Percentiles rank a stretch among this genome's conserved stretches.
Evolutionary conservation across 2,797 vertebrate species (phyloP).

Genomic region (Florisuga fusca): DNA sequence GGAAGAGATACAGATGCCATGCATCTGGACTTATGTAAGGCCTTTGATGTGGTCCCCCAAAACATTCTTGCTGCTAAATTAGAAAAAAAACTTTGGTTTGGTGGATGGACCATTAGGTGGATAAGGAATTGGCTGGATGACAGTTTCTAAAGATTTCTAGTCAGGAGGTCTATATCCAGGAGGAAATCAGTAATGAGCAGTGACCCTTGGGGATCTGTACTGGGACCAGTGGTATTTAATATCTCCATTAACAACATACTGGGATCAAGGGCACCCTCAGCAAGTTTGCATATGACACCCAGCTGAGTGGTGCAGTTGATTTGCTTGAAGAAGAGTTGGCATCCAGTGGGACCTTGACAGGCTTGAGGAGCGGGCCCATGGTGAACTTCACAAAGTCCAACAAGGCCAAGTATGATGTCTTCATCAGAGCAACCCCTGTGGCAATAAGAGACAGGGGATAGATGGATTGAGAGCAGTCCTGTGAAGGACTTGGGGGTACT

Average conservation of each 20-base stretch:
- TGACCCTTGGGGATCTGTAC: neutral
- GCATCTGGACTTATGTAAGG: neutral
- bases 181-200: too few species aligned
- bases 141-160: neutral
- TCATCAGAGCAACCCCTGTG: too few species aligned
- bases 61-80: neutral
- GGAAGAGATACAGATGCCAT: neutral
- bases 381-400: too few species aligned
- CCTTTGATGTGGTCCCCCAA: neutral
- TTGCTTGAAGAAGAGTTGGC: too few species aligned
- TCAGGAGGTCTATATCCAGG: neutral
- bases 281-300: neutral
- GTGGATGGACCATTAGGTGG: neutral
- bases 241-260: neutral
- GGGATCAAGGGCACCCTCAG: neutral
- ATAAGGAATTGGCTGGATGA: neutral
- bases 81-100: neutral
- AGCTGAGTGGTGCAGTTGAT: neutral
- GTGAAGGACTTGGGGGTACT: too few species aligned
- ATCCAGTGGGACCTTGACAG: too few species aligned
- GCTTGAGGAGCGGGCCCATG: too few species aligned
- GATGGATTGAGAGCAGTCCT: too few species aligned
- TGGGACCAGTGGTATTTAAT: neutral
- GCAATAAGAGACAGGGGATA: too few species aligned
- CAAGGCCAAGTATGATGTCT: too few species aligned